Evolutionary conservation across 2,888 invertebrate species (phyloP).

Genomic region (Drosophila sordidula): DNA sequence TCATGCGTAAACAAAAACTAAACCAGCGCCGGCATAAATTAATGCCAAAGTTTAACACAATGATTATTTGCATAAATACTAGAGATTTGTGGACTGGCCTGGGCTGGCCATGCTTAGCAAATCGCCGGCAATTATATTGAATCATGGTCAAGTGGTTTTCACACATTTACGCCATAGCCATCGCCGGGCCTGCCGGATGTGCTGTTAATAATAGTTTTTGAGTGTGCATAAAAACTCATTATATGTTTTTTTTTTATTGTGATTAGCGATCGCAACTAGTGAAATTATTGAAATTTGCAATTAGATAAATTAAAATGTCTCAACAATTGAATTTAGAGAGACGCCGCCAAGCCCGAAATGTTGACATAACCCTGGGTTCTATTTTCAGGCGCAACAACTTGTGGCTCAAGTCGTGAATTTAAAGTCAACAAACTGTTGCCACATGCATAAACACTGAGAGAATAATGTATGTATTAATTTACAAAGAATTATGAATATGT

Average conservation of each 20-base stretch:
- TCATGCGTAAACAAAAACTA: constrained; percentile 46
- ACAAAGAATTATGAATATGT: no score
- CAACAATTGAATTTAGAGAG: constrained; percentile 42
- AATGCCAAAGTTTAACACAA: constrained; percentile 32
- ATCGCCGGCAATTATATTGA: constrained; percentile 38
- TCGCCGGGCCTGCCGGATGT: constrained; percentile 42
- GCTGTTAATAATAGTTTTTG: constrained; percentile 31
- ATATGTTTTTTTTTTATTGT: constrained; percentile 47
- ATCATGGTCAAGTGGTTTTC: constrained; percentile 60
- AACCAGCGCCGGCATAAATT: constrained; percentile 39
- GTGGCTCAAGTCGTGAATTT: constrained; percentile 15
- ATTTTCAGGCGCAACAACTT: constrained; percentile 20
- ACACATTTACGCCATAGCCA: constrained; percentile 50
- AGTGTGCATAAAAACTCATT: constrained; percentile 39
- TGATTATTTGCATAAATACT: constrained; percentile 32
- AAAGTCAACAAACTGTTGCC: constrained; percentile 8
- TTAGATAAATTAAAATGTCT: constrained; percentile 58
- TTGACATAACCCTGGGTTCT: constrained; percentile 30
- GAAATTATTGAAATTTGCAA: constrained; percentile 74
- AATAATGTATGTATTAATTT: no score
- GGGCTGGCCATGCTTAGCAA: neutral
- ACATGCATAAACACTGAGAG: constrained; percentile 1
- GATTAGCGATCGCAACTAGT: constrained; percentile 37
- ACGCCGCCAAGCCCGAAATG: constrained; percentile 27
- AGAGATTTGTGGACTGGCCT: constrained; percentile 25